Evolutionary conservation across 1,140 invertebrate species (phyloP).

Genomic region (Ceratosolen fusciceps): DNA sequence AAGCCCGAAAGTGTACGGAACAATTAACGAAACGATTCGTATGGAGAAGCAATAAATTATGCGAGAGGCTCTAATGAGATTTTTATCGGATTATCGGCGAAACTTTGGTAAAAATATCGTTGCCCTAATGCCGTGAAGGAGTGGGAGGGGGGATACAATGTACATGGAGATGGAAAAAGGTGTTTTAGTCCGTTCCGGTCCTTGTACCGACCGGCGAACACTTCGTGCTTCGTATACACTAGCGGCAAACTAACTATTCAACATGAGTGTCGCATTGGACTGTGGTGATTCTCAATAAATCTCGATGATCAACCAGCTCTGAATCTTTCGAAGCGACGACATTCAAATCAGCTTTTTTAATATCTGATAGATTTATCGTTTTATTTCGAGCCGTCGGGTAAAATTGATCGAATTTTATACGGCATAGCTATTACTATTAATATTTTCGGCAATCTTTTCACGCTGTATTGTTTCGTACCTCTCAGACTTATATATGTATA

Average conservation of each 20-base stretch:
- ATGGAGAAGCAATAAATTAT: slow-evolving; percentile 49
- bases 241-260: slow-evolving; percentile 18
- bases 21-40: slow-evolving; percentile 49
- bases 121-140: slow-evolving; percentile 46
- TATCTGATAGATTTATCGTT: slow-evolving; percentile 31
- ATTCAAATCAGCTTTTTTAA: slow-evolving; percentile 45
- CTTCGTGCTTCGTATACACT: slow-evolving; percentile 47
- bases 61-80: slow-evolving; percentile 58
- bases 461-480: too few species aligned
- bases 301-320: slow-evolving; percentile 41
- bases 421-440: too few species aligned
- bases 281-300: slow-evolving; percentile 49
- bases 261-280: not conserved
- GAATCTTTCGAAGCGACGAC: slow-evolving; percentile 36
- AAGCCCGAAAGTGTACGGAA: too few species aligned
- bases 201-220: slow-evolving; percentile 45
- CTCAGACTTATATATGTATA: too few species aligned
- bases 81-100: slow-evolving; percentile 61
- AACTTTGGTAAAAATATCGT: slow-evolving; percentile 53
- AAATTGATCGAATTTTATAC: too few species aligned
- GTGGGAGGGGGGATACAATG: slow-evolving; percentile 4
- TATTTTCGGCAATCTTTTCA: too few species aligned
- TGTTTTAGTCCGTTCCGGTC: slow-evolving; percentile 29
- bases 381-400: too few species aligned
- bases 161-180: slow-evolving; percentile 47